Base-by-base conservation (phyloP, 1,140 invertebrate species). In the Odontomachus brunneus region DNA sequence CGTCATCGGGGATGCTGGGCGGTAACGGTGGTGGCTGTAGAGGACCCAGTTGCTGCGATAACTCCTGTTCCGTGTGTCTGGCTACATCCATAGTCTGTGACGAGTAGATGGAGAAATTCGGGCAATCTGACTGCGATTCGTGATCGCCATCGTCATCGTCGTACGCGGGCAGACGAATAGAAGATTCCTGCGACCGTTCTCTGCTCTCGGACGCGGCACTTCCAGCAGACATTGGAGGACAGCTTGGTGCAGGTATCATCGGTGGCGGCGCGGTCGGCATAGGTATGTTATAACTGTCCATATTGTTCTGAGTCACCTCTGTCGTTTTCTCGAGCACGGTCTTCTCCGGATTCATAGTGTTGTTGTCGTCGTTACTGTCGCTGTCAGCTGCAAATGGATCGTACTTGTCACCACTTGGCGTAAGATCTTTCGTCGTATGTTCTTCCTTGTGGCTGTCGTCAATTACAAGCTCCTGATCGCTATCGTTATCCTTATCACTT, bases 41-140 rank as follows among this genome's bases (percentile, higher is more conserved):
- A 0, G 94, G 93, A 55, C 93, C 93, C 2, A 94, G 92, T 66
- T 94, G 93, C 17, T 92, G 92, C 0, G 93, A 91, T 59, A 95
- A 91, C 74, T 93, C 89, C 89, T 95, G 86, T 90, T 95, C 92
- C 3, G 94, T 94, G 49, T 94, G 94, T 83, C 96, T 95, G 0
- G 96, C 97, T 48, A 97, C 95, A 73, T 96, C 96, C 91, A 97
- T 96, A 29, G 97, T 97, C 84, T 97, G 95, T 3, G 96, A 96
- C 0, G 97, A 97, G 92, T 97, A 97, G 73, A 97, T 97, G 4
- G 96, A 97, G 90, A 97, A 97, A 90, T 97, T 97, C 4, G 97
- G 97, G 94, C 97, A 97, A 81, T 97, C 97, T 0, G 96, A 96
- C 86, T 96, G 95, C 2, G 95, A 95, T 59, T 95, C 95, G 1